Evolutionary conservation across 64 coral and sea anemone species (phyloP), one percentile per base, ranked within the genome.

Genomic region (Pocillopora verrucosa): DNA sequence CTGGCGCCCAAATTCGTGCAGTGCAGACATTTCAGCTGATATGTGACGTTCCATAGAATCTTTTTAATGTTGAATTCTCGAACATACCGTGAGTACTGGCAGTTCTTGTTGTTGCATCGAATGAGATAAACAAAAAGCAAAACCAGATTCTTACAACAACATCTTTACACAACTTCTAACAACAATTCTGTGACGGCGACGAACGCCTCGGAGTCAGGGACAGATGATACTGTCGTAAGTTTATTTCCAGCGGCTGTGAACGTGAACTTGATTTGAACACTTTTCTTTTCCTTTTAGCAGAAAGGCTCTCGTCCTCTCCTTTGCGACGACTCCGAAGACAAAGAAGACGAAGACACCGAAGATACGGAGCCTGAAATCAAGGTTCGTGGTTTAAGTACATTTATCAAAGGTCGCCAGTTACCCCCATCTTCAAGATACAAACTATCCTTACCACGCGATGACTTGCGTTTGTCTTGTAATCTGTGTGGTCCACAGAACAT

Each of bases 291-390:
- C 65, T 11, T 51, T 61, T 56, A 84, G 35, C 92, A 90, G 88
- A 94, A 94, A 60, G 88, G 75, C 74, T 94, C 92, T 1, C 88
- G 92, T 13, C 45, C 75, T 81, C 61, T 82, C 22, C 64, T 96
- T 12, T 88, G 73, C 36, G 80, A 79, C 30, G 94, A 96, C 77
- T 93, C 87, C 3, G 87, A 93, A 34, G 79, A 89, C 45, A 84
- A 96, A 73, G 88, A 93, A 73, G 80, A 90, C 45, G 67, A 90
- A 38, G 83, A 92, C 2, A 58, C 59, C 1, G 85, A 72, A 15
- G 88, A 93, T 15, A 74, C 88, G 13, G 91, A 90, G 59, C 88
- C 91, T 12, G 95, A 96, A 74, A 65, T 88, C 60, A 93, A 96
- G 91, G 91, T 96, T 80, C 38, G 70, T 75, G 10, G 12, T 73